These are phyloP conservation scores for Salpingus planirostris DNA, from an alignment of 2,888 invertebrate genomes.

Conservation along the genomic window DNA sequence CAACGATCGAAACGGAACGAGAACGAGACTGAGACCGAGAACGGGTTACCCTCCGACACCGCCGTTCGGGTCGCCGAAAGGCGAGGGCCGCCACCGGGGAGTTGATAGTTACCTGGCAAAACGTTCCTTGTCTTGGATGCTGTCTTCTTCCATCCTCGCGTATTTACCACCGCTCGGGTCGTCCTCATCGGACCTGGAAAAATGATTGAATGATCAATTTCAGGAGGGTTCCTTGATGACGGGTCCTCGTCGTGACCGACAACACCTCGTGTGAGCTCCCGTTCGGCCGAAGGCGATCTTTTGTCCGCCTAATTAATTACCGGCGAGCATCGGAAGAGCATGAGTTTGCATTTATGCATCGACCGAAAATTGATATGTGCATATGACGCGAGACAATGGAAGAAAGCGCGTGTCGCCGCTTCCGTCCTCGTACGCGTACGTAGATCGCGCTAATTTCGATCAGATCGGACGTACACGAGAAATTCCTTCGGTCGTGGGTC, in stretches of 20 bases:
- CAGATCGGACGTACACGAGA: too few species aligned
- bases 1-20: conserved; percentile 12
- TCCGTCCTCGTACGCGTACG: too few species aligned
- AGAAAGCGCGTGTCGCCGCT: conserved; percentile 7
- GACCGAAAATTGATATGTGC: conserved; percentile 13
- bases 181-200: conserved; percentile 74
- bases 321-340: conserved; percentile 13
- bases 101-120: conserved; percentile 74
- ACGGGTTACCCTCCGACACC: too few species aligned
- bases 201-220: not conserved
- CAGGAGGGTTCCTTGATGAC: conserved; percentile 2
- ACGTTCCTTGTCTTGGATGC: conserved; percentile 92
- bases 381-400: conserved; percentile 12
- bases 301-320: conserved; percentile 15
- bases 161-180: conserved; percentile 78
- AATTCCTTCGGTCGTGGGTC: conserved; percentile 6
- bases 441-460: too few species aligned
- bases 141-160: conserved; percentile 87
- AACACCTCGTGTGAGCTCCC: conserved; percentile 13
- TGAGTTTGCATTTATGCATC: conserved; percentile 13
- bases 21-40: too few species aligned
- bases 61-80: too few species aligned
- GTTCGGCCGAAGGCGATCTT: conserved; percentile 14
- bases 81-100: conserved; percentile 16
- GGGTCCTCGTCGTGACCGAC: conserved; percentile 12